Evolutionary conservation across 2,888 invertebrate genomes (phyloP).

Genomic region (Microdon myrmicae): DNA sequence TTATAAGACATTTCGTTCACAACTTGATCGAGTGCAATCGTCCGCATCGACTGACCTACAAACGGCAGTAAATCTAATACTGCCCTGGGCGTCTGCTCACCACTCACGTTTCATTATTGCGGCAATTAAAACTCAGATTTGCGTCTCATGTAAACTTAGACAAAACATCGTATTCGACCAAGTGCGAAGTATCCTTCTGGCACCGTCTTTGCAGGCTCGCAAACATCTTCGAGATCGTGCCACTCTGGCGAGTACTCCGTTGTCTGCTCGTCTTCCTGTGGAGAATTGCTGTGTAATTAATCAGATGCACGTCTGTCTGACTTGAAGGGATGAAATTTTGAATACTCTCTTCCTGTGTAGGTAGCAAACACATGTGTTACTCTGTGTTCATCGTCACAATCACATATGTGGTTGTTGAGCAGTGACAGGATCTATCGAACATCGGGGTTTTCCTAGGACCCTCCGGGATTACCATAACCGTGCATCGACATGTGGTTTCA

Average conservation of each 20-base stretch:
- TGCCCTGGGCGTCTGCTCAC: conserved; percentile 12
- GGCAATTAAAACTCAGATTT: conserved; percentile 48
- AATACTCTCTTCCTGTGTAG: conserved; percentile 39
- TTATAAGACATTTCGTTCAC: neutral
- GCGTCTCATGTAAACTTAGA: conserved; percentile 47
- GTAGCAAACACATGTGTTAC: too few relatives aligned
- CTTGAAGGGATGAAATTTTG: conserved; percentile 40
- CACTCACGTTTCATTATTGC: conserved; percentile 36
- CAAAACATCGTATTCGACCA: too few relatives aligned
- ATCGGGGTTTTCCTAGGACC: too few relatives aligned
- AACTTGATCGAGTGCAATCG: conserved; percentile 12
- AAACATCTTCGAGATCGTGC: conserved; percentile 22
- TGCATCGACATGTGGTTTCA: too few relatives aligned
- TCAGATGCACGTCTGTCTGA: conserved; percentile 43
- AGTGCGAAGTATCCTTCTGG: conserved; percentile 23
- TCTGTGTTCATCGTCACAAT: too few relatives aligned
- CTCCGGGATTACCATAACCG: too few relatives aligned
- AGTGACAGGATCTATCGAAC: too few relatives aligned
- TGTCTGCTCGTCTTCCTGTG: conserved; percentile 23
- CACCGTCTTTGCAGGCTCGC: conserved; percentile 11
- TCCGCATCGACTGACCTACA: conserved; percentile 31
- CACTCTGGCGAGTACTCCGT: conserved; percentile 1
- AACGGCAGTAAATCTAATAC: neutral
- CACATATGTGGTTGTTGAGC: too few relatives aligned
- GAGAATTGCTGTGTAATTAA: conserved; percentile 44